Conservation (phyloP, 1,140 invertebrate genomes). For the Hylyphantes graminicola region DNA sequence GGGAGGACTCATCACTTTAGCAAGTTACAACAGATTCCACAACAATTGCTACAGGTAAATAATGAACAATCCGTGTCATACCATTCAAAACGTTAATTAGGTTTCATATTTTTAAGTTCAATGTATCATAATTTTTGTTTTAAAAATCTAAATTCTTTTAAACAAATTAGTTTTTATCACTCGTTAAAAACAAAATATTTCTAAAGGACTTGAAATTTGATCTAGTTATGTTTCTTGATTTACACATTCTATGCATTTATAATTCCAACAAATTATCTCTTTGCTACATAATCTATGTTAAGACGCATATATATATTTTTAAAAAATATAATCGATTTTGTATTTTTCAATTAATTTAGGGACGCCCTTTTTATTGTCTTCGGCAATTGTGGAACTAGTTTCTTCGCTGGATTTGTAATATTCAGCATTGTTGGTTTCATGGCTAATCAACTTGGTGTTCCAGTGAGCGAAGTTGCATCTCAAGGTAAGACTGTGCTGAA, state of each 20-base stretch:
- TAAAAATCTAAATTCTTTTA: background rate
- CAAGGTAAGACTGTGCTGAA: slow-evolving; percentile 29
- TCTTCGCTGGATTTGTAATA: slow-evolving; percentile 81
- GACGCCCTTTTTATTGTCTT: slow-evolving; percentile 71
- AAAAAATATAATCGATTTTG: background rate
- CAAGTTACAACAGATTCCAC: slow-evolving; percentile 79
- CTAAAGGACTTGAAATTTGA: background rate
- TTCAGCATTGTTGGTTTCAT: slow-evolving; percentile 86
- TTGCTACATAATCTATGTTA: background rate
- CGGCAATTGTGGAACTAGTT: slow-evolving; percentile 78
- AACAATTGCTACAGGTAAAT: slow-evolving; percentile 76
- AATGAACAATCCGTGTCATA: too few species aligned
- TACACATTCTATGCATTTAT: background rate
- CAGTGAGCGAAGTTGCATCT: slow-evolving; percentile 62
- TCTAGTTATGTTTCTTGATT: background rate
- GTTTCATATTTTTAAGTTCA: background rate
- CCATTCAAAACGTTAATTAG: too few species aligned
- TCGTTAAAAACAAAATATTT: background rate
- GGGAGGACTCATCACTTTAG: slow-evolving; percentile 79
- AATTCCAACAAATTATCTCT: background rate
- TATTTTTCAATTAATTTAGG: slow-evolving; percentile 63
- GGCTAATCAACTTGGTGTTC: slow-evolving; percentile 68
- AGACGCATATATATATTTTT: background rate
- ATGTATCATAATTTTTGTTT: background rate
- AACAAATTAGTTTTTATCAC: background rate